Percentiles rank a stretch among this genome's conserved stretches.
phyloP scores from a whole-genome alignment of 53 echinoderm and acorn worm genomes.

The Apostichopus leukothele region DNA sequence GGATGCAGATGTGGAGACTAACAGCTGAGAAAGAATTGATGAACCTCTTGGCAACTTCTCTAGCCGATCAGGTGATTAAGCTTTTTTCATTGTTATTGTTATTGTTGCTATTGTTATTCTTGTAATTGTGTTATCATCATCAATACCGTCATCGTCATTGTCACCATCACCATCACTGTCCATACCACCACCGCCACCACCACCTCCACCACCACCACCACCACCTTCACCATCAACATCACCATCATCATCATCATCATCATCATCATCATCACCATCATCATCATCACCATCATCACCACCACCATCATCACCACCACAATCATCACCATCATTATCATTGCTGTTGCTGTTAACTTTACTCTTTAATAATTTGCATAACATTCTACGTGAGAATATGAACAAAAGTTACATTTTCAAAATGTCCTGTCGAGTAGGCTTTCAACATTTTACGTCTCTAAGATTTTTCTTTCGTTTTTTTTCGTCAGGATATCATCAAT shows the following conservation, averaged over 20 bases:
- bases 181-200: neutral
- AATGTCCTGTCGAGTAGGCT: too few species aligned
- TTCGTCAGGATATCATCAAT: conserved; percentile 87
- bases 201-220: neutral
- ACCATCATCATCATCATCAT: conserved; percentile 15
- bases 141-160: neutral
- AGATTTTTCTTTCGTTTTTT: neutral
- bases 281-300: neutral
- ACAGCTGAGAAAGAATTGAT: conserved; percentile 98
- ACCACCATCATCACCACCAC: too few species aligned
- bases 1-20: conserved; percentile 99
- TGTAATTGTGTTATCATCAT: too few species aligned
- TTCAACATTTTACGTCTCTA: neutral
- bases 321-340: too few species aligned
- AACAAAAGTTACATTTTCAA: neutral
- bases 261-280: neutral
- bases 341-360: too few species aligned
- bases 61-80: conserved; percentile 88
- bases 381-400: neutral
- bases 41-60: conserved; percentile 94
- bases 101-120: too few species aligned
- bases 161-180: neutral
- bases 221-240: neutral
- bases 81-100: neutral
- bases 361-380: too few species aligned